Evolutionary conservation across 2,113 vertebrate genomes (phyloP).

Genomic region (Trachemys scripta): DNA sequence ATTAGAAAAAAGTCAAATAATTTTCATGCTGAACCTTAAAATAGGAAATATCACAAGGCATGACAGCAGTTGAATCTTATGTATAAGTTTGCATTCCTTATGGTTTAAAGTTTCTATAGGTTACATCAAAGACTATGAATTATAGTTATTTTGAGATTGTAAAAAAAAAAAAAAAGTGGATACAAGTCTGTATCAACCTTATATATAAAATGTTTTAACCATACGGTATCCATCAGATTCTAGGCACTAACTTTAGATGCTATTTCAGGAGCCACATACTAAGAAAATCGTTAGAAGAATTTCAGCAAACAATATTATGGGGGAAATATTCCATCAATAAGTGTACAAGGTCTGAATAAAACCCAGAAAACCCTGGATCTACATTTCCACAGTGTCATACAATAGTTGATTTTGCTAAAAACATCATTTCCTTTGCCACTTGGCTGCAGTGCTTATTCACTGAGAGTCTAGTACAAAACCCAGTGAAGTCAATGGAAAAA

Average conservation of each 20-base stretch:
- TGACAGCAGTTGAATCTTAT: too few species aligned
- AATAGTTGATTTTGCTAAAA: not conserved
- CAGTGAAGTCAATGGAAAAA: slow-evolving; percentile 25
- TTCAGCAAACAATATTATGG: not conserved
- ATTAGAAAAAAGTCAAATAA: too few species aligned
- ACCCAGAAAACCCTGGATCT: not conserved
- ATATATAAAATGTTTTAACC: not conserved
- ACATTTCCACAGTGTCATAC: not conserved
- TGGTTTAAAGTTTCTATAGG: not conserved
- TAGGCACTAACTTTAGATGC: not conserved
- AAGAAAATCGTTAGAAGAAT: not conserved
- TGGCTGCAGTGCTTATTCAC: slow-evolving; percentile 14
- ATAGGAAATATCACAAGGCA: too few species aligned
- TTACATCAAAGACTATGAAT: not conserved
- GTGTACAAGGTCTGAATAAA: not conserved
- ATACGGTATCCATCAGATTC: not conserved
- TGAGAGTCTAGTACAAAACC: not conserved
- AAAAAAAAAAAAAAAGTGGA: not conserved
- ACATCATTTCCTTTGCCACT: not conserved
- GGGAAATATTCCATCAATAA: not conserved
- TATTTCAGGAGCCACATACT: not conserved
- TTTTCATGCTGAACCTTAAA: too few species aligned
- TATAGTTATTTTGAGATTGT: not conserved
- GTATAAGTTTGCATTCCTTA: not conserved
- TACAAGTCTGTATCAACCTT: not conserved